These are phyloP conservation scores for Pseudomugil gertrudae DNA, from an alignment of 2,797 vertebrate species.

Conservation along the genomic window DNA sequence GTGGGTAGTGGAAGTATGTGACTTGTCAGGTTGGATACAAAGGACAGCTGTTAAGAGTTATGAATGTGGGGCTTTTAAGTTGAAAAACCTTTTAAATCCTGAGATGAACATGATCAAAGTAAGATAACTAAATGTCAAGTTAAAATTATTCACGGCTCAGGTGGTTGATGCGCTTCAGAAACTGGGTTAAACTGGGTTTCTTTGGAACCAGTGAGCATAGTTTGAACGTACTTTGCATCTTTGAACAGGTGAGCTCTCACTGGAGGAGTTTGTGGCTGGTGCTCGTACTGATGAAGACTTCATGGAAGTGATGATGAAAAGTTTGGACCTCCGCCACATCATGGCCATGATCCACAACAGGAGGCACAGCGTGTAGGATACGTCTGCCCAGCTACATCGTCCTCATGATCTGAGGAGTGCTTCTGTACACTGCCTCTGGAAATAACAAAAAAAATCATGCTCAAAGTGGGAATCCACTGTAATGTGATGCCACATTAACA, in stretches of 20 bases:
- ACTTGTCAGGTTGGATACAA: too few species aligned
- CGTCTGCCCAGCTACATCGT: slow-evolving; percentile 55
- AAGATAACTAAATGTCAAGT: too few species aligned
- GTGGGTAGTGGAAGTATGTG: too few species aligned
- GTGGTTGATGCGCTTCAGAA: too few species aligned
- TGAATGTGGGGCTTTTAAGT: not conserved
- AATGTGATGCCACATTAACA: slow-evolving; percentile 24
- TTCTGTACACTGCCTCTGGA: slow-evolving; percentile 24
- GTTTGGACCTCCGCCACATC: slow-evolving; percentile 89
- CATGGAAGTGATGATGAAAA: slow-evolving; percentile 94
- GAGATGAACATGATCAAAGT: not conserved
- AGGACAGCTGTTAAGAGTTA: too few species aligned
- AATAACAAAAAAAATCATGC: slow-evolving; percentile 9
- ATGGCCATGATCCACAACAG: slow-evolving; percentile 90
- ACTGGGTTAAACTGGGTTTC: too few species aligned
- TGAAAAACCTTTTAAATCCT: not conserved
- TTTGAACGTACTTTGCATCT: not conserved
- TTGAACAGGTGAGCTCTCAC: slow-evolving; percentile 86
- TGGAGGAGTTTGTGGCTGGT: slow-evolving; percentile 91
- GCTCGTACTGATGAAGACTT: slow-evolving; percentile 88
- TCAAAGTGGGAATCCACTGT: slow-evolving; percentile 36
- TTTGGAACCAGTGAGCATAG: not conserved
- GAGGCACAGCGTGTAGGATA: slow-evolving; percentile 82
- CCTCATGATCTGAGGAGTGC: slow-evolving; percentile 39
- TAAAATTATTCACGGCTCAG: too few species aligned